Conservation (phyloP, 1,140 invertebrate genomes). For the Lucilia cuprina region DNA sequence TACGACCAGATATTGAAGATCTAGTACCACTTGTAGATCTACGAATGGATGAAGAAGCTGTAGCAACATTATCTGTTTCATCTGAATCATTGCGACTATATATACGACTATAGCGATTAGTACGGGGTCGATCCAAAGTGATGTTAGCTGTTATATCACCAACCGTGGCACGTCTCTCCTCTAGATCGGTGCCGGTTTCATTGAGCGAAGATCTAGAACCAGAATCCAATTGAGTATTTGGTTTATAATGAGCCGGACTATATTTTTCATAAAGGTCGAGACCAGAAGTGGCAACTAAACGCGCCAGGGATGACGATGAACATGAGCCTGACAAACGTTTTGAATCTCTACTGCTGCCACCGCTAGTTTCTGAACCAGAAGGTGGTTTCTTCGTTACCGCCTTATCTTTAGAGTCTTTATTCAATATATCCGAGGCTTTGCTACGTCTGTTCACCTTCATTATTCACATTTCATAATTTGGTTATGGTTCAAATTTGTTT, state of each 20-base stretch:
- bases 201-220: slow-evolving; percentile 60
- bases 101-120: slow-evolving; percentile 54
- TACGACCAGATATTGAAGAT: not conserved
- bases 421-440: slow-evolving; percentile 38
- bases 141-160: slow-evolving; percentile 38
- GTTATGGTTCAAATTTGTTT: not conserved
- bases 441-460: slow-evolving; percentile 37
- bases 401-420: slow-evolving; percentile 39
- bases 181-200: slow-evolving; percentile 31
- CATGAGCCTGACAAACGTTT: slow-evolving; percentile 58
- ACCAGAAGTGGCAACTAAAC: slow-evolving; percentile 59
- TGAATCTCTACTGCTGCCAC: slow-evolving; percentile 20
- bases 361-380: slow-evolving; percentile 28
- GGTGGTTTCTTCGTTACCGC: slow-evolving; percentile 35
- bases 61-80: slow-evolving; percentile 7
- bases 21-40: not conserved
- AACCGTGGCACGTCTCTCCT: slow-evolving; percentile 36
- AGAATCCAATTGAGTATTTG: slow-evolving; percentile 60
- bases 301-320: slow-evolving; percentile 60
- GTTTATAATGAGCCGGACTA: slow-evolving; percentile 62
- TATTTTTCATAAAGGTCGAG: slow-evolving; percentile 62
- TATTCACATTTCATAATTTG: not conserved
- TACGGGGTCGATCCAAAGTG: slow-evolving; percentile 50
- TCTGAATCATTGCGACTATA: slow-evolving; percentile 45
- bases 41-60: not conserved